Evolutionary conservation across 2,113 vertebrate genomes (phyloP).

Genomic region (Saimiri boliviensis): DNA sequence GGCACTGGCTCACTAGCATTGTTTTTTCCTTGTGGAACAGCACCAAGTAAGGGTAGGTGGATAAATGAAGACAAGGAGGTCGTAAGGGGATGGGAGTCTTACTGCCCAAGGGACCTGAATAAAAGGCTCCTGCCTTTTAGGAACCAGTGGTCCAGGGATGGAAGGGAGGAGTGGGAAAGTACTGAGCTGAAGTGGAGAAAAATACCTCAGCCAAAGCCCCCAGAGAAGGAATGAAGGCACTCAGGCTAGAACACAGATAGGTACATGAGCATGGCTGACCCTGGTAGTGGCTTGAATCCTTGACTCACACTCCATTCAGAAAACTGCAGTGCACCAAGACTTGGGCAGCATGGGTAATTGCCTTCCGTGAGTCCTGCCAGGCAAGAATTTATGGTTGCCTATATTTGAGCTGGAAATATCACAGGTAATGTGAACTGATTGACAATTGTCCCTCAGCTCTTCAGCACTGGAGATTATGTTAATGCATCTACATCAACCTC

Average conservation of each 20-base stretch:
- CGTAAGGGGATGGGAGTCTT: fast-evolving
- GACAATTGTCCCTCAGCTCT: neutral
- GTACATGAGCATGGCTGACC: neutral
- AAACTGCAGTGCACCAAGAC: neutral
- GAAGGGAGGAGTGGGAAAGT: neutral
- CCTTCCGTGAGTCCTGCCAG: neutral
- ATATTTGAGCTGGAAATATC: neutral
- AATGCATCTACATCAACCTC: neutral
- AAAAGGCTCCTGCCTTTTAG: neutral
- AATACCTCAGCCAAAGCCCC: neutral
- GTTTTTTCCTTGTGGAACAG: neutral
- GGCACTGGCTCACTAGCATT: neutral
- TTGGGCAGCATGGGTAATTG: neutral
- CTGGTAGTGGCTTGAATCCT: neutral
- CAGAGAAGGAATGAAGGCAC: neutral
- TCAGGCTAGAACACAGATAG: neutral
- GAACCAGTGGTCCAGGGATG: neutral
- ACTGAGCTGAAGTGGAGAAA: neutral
- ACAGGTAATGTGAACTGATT: neutral
- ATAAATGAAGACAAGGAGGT: neutral
- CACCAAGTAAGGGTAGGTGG: neutral
- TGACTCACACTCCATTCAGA: neutral
- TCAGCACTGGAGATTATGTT: neutral
- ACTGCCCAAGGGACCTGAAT: neutral
- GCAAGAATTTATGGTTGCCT: neutral